phyloP scores from a whole-genome alignment of 2,888 invertebrate genomes.

The Aphidius colemani region DNA sequence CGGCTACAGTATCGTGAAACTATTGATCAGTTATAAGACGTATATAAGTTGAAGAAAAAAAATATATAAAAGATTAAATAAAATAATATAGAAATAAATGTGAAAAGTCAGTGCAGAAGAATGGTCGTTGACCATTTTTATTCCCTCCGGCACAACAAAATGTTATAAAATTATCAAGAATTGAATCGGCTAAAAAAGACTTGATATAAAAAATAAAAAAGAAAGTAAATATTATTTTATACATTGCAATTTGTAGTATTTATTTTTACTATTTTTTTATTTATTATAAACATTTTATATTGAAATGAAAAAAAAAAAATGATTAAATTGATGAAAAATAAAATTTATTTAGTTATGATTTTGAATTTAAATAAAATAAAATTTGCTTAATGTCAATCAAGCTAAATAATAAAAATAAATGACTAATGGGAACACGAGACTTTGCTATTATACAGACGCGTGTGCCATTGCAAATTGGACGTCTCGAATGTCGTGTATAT shows the following conservation, averaged over 20 bases:
- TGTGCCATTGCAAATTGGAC: constrained; percentile 30
- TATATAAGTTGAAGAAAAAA: neutral
- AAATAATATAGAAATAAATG: neutral
- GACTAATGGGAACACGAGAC: too few relatives aligned
- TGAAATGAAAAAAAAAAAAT: too few relatives aligned
- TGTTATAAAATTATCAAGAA: constrained; percentile 28
- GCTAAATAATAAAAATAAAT: too few relatives aligned
- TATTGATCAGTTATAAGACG: neutral
- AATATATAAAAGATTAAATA: neutral
- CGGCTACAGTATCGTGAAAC: too few relatives aligned
- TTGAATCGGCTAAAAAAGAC: constrained; percentile 18
- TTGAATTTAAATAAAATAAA: too few relatives aligned
- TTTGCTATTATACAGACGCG: constrained; percentile 7
- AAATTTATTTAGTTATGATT: too few relatives aligned
- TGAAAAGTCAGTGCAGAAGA: neutral
- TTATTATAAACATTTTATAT: too few relatives aligned
- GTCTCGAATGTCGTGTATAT: constrained; percentile 28
- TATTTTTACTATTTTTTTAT: too few relatives aligned
- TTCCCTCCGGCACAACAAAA: constrained; percentile 15
- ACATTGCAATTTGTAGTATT: too few relatives aligned
- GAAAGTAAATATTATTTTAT: constrained; percentile 4
- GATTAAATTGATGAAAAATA: too few relatives aligned
- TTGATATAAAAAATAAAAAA: constrained; percentile 10
- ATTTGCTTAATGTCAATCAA: too few relatives aligned
- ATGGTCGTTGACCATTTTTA: constrained; percentile 4